A percentile compares a stretch with the other conserved stretches of the same genome.
Conservation (phyloP, 1,140 invertebrate genomes). For the Zophobas atratus region DNA sequence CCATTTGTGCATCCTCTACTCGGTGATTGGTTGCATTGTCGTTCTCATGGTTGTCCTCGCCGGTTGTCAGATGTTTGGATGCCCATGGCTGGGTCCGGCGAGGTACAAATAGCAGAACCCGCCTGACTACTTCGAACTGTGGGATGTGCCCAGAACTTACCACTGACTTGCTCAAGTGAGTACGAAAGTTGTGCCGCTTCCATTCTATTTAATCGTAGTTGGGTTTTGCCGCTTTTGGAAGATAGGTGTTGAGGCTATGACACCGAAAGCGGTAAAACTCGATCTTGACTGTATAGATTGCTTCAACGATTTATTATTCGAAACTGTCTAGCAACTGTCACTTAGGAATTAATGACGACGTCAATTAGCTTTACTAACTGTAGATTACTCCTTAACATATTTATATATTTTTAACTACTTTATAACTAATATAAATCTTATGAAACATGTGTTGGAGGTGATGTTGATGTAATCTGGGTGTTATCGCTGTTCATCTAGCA, state of each 20-base stretch:
- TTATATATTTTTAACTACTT: slow-evolving; percentile 32
- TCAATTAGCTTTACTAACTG: slow-evolving; percentile 15
- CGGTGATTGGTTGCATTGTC: slow-evolving; percentile 72
- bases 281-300: not conserved
- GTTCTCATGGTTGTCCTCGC: slow-evolving; percentile 75
- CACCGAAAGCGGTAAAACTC: not conserved
- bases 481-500: slow-evolving; percentile 1
- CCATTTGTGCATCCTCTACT: slow-evolving; percentile 80
- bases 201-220: slow-evolving; percentile 23
- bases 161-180: slow-evolving; percentile 51
- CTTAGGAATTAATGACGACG: slow-evolving; percentile 12
- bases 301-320: slow-evolving; percentile 13
- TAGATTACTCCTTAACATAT: slow-evolving; percentile 14
- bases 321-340: slow-evolving; percentile 9
- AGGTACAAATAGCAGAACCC: slow-evolving; percentile 74
- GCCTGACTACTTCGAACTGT: slow-evolving; percentile 69
- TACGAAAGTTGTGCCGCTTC: slow-evolving; percentile 23
- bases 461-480: not conserved
- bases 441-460: slow-evolving; percentile 8
- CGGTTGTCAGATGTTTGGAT: slow-evolving; percentile 78
- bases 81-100: slow-evolving; percentile 76
- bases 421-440: slow-evolving; percentile 27
- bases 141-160: slow-evolving; percentile 64
- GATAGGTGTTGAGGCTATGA: not conserved
- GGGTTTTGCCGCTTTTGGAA: not conserved